These are phyloP conservation scores for Sesamia inferens DNA, from an alignment of 2,888 invertebrate genomes.

Conservation along the genomic window DNA sequence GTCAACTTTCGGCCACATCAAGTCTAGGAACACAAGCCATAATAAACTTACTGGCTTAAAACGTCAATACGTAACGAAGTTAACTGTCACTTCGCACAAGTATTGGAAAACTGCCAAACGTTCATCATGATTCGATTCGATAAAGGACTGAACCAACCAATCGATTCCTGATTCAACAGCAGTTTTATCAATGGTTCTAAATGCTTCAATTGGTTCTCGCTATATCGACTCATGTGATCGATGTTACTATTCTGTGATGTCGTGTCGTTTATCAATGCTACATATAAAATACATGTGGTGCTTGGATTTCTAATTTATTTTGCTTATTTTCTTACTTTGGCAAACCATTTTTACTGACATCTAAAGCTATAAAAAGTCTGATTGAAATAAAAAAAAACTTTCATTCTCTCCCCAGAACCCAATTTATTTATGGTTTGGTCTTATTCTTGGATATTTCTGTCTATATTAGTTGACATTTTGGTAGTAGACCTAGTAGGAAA, in stretches of 20 bases:
- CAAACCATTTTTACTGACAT: neutral
- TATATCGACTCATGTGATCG: constrained; percentile 5
- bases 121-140: constrained; percentile 52
- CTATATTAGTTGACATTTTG: neutral
- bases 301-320: neutral
- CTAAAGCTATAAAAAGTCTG: neutral
- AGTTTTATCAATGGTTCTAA: constrained; percentile 48
- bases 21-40: constrained; percentile 21
- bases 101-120: constrained; percentile 57
- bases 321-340: neutral
- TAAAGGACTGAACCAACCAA: constrained; percentile 41
- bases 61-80: constrained; percentile 51
- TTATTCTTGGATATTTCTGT: neutral
- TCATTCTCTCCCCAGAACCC: neutral
- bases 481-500: neutral
- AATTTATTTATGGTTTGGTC: neutral
- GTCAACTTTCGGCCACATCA: neutral
- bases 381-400: neutral
- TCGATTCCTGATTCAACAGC: constrained; percentile 47
- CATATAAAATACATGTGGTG: neutral
- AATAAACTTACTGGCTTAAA: constrained; percentile 47
- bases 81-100: constrained; percentile 53
- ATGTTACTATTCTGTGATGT: neutral
- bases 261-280: neutral
- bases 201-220: constrained; percentile 39